phyloP scores from a whole-genome alignment of 2,888 invertebrate genomes.

The Drosophila stalkeri region DNA sequence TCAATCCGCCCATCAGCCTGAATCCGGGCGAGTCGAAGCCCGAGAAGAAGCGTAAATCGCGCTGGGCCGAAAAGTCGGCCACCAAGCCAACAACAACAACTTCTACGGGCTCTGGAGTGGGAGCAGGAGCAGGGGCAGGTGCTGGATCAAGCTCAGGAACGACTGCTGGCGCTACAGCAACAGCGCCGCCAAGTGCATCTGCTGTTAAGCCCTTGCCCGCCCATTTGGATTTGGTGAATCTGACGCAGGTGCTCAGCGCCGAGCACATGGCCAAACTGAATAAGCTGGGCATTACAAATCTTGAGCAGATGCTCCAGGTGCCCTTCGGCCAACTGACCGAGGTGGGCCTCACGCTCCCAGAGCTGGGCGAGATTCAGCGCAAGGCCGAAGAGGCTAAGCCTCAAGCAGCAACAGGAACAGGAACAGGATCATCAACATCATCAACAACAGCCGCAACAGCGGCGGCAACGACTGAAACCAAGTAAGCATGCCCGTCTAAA shows the following conservation, averaged over 20 bases:
- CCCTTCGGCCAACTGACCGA: constrained; percentile 88
- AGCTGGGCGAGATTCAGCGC: constrained; percentile 88
- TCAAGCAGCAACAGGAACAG: neutral
- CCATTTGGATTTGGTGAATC: constrained; percentile 87
- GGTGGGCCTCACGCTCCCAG: constrained; percentile 87
- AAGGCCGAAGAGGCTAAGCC: constrained; percentile 85
- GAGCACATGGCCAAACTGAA: constrained; percentile 87
- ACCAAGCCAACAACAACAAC: constrained; percentile 14
- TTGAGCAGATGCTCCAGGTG: constrained; percentile 88
- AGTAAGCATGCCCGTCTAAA: neutral
- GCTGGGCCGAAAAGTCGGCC: constrained; percentile 81
- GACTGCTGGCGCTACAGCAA: too few species aligned
- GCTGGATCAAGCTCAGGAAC: neutral
- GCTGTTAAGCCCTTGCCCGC: constrained; percentile 70
- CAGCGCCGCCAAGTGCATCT: neutral
- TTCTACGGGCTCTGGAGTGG: too few species aligned
- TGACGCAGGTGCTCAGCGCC: constrained; percentile 87
- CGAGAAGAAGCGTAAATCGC: constrained; percentile 84
- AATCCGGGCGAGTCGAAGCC: constrained; percentile 42
- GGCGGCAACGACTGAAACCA: neutral
- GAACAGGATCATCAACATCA: neutral
- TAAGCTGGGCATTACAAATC: constrained; percentile 87
- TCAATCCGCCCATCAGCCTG: constrained; percentile 79
- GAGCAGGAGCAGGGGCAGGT: too few species aligned
- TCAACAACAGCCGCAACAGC: neutral